Evolutionary conservation across 2,888 invertebrate genomes (phyloP).

Genomic region (Meteorus colon): DNA sequence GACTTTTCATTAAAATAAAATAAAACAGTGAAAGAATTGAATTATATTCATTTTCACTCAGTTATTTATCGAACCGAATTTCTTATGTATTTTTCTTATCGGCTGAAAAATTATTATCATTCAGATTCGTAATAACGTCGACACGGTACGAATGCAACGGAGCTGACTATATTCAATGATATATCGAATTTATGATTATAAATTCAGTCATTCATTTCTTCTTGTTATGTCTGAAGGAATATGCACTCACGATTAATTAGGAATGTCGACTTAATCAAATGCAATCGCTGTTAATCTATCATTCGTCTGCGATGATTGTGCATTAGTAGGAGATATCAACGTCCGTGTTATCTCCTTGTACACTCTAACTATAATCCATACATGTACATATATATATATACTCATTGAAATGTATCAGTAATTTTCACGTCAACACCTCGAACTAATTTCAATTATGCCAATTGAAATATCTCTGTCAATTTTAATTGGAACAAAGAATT

Average conservation of each 20-base stretch:
- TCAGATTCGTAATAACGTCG: neutral
- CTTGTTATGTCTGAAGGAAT: slow-evolving; percentile 19
- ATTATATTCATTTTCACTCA: neutral
- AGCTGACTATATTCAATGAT: neutral
- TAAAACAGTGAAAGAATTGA: neutral
- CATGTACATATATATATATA: no score
- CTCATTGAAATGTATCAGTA: neutral
- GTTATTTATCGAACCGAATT: neutral
- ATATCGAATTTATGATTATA: neutral
- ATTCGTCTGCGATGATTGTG: slow-evolving; percentile 17
- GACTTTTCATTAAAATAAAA: neutral
- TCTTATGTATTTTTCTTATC: neutral
- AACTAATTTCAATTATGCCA: neutral
- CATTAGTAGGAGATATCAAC: slow-evolving; percentile 17
- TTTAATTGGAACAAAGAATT: neutral
- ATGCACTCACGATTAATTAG: slow-evolving; percentile 25
- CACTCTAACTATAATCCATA: neutral
- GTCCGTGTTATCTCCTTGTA: neutral
- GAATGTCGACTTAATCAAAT: slow-evolving; percentile 36
- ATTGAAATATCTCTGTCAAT: neutral
- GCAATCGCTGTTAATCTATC: slow-evolving; percentile 31
- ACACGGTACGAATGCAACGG: neutral
- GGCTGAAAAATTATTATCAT: neutral
- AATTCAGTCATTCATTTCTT: neutral
- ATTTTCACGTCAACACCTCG: slow-evolving; percentile 3